Base-by-base conservation (phyloP, 2,888 invertebrate species). In the Nasonovia ribisnigri region DNA sequence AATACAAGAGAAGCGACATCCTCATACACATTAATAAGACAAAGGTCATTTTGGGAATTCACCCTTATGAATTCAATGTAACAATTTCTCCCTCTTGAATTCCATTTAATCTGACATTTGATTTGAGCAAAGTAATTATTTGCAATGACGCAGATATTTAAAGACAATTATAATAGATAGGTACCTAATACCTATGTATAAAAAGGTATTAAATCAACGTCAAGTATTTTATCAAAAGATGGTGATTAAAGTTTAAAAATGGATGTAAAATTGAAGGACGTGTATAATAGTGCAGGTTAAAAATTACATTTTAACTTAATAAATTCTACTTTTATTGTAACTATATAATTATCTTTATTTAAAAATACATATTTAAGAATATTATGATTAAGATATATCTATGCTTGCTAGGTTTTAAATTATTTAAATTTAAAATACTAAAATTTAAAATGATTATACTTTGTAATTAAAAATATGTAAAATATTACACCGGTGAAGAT, bases 71-170 rank as follows among this genome's bases (percentile, higher is more conserved):
- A 84, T 84, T 77, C 26, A 90, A 42, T 51, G 36, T 51, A 48
- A 36, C 48, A 36, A 84, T 90, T 26, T 51, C 13, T 48, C 46
- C 36, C 46, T 48, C 67, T 84, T 29, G 90, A 84, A 77, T 90
- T 84, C 77, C 90, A 29, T 51, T 54, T 51, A 84, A 91, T 84
- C 90, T 51, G 90, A 91, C 84, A 26, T 36, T 51, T 91, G 90
- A 91, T 77, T 91, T 51, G 36, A 91, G 51, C 29, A 42, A 84
- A 91, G 84, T 48, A 91, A 90, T 77, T 51, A 90, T 90, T 90
- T 51, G 8, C 90, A 42, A 11, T 57, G 43, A 57, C 0, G 46
- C n/a, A 46, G 13, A 86, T 57, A 46, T 46, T 84, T 48, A n/a
- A 91, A 46, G 24, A 57, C 43, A 11, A 20, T n/a, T 51, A 54